Evolutionary conservation across 23 tunicate species (phyloP), one percentile per base, ranked within the genome.

Genomic region (Styela clava): DNA sequence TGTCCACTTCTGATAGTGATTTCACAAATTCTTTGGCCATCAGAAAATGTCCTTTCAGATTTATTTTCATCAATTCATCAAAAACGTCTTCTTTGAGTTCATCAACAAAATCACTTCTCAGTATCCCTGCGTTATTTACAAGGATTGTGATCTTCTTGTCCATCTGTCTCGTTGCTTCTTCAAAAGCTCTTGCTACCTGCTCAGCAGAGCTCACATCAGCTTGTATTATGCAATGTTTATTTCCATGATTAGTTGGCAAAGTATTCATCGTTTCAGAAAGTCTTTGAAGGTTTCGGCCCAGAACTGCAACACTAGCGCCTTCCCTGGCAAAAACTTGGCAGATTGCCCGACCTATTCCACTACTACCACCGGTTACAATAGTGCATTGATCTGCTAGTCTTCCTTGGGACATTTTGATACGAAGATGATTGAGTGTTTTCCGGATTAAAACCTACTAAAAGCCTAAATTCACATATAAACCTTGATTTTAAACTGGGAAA

Each of bases 61-160:
- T 79, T 31, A 67, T 74, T 61, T 64, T 51, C 16, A 79, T 62
- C 24, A 79, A 29, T 16, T 63, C 25, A 30, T 79, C 83, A 62
- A 79, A 79, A 63, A 68, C 83, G 24, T 64, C 28, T 62, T 79
- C 33, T 29, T 22, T 25, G 3, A 79, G 25, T 44, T 81, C 72
- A 2, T 44, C 56, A 12, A 44, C 7, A 44, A 44, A 44, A 5
- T 5, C 56, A 44, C 12, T 5, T 5, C 12, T 44, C 5, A 71
- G 12, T 29, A 83, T 82, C 29, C 90, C 90, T 52, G 90, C 90
- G n/a, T 62, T 34, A 29, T 81, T 86, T 19, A 86, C 90, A 3
- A 86, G 32, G 3, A 81, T 56, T 2, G 73, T 32, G 56, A 56
- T 23, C 29, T 68, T 31, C 5, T 27, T 73, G 1, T 81, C 77